Base-by-base conservation (phyloP, 2,888 invertebrate species). In the Oligia strigilis region DNA sequence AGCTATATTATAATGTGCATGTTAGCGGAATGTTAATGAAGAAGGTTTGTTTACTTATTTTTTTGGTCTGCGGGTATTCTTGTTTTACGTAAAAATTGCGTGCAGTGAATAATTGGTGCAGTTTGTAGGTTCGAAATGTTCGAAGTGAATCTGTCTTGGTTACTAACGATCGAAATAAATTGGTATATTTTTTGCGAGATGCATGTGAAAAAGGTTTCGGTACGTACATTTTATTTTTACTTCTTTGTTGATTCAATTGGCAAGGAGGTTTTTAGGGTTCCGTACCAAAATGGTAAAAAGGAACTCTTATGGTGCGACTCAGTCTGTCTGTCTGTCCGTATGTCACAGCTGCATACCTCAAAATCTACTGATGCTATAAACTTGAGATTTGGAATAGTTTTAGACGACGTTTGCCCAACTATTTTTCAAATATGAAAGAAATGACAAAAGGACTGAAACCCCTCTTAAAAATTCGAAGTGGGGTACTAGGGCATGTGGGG, bases 61-160 rank as follows among this genome's bases (percentile, higher is more conserved):
- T 49, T 72, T 74, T 46, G 9, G 64, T 4, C 17, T 19, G 65
- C 49, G 46, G 70, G 46, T 74, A 71, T 40, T 72, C 60, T n/a
- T 17, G n/a, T 55, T 77, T 72, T 52, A 58, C 43, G 36, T 19
- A 72, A 77, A 72, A 82, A 71, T 64, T 66, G 62, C 77, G 70
- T 86, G 76, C 72, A 14, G 19, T 55, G 70, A 70, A 85, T 81
- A 85, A 75, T 73, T 73, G n/a, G 40, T 73, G 49, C 72, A 76
- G 11, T 36, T 76, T 75, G 64, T 71, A 58, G 46, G n/a, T 81
- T 67, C 76, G 52, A 71, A 66, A 62, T 73, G n/a, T 81, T 67
- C 76, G 52, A 71, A 66, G 66, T 73, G 29, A 49, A 66, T 76
- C 19, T 46, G 60, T 40, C 9, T 55, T 46, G n/a, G n/a, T 72